These are phyloP conservation scores for Enteromius trimaculatus DNA, from an alignment of 2,797 vertebrate genomes.

Conservation along the genomic window DNA sequence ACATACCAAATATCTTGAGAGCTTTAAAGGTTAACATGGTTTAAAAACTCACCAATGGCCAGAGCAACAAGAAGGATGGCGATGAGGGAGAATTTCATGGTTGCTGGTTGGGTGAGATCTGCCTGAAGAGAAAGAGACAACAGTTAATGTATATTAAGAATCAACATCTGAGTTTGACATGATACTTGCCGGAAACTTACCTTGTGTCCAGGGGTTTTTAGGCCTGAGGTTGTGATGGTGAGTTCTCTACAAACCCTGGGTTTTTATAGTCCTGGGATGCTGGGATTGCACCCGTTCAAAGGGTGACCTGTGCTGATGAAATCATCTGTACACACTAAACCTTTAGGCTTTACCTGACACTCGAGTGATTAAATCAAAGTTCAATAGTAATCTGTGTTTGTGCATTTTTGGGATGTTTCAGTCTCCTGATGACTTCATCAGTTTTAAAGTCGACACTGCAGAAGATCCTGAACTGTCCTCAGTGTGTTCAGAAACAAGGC, in stretches of 20 bases:
- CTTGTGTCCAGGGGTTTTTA: conserved; percentile 58
- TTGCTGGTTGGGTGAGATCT: conserved; percentile 53
- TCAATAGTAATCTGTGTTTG: conserved; percentile 49
- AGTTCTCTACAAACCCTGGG: conserved; percentile 15
- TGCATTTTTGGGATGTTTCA: conserved; percentile 3
- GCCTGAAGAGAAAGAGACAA: conserved; percentile 44
- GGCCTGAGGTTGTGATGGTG: conserved; percentile 47
- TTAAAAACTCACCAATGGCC: conserved; percentile 67
- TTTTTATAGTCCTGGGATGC: conserved; percentile 65
- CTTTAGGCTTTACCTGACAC: conserved; percentile 63
- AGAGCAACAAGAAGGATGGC: conserved; percentile 64
- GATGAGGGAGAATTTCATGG: conserved; percentile 72
- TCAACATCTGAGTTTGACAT: not conserved
- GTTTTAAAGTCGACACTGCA: not conserved
- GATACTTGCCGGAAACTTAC: conserved; percentile 54
- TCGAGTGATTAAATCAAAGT: conserved; percentile 63
- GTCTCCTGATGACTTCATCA: conserved; percentile 4
- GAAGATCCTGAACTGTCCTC: not conserved
- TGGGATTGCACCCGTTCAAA: conserved; percentile 16
- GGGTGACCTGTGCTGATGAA: conserved; percentile 48
- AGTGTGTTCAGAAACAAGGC: not conserved
- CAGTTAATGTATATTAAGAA: not conserved
- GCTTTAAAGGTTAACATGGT: not conserved
- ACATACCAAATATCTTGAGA: not conserved
- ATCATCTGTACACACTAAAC: conserved; percentile 55